Evolutionary conservation across 2,888 invertebrate species (phyloP), one percentile per base, ranked within the genome.

Genomic region (Pristionchus fissidentatus): DNA sequence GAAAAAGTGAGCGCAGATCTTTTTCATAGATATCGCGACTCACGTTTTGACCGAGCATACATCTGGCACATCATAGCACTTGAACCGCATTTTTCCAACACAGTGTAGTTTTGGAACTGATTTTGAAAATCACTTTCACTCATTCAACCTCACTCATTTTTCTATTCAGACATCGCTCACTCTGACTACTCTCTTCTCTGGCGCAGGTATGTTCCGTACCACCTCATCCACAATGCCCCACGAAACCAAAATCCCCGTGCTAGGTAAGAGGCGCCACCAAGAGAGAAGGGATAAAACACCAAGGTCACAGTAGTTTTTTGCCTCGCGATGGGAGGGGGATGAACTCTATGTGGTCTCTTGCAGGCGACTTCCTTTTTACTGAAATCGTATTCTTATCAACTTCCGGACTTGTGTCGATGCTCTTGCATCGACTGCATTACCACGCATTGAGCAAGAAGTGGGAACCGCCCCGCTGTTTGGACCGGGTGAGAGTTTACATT

Each of bases 131-230:
- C n/a, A n/a, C n/a, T n/a, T n/a, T n/a, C n/a, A n/a, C n/a, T n/a
- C n/a, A n/a, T n/a, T n/a, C n/a, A n/a, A n/a, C n/a, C n/a, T n/a
- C n/a, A n/a, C n/a, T n/a, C n/a, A 10, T 7, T 15, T 4, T n/a
- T 22, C n/a, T 10, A 32, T 43, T 4, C 43, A 73, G 70, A 73
- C 70, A n/a, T 43, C 70, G 0, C 70, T 73, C 0, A 41, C 70
- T 3, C 43, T 73, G 41, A 73, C 70, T 5, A 73, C 70, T 1
- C 70, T 73, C 38, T 73, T 73, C 70, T 73, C 70, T 15, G 41
- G n/a, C 3, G 70, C 75, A 29, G 46, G n/a, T 1, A 29, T 75
- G 8, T n/a, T 75, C 3, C 43, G 75, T 26, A 75, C 22, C 4
- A 29, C 46, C 0, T 75, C 75, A 19, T 75, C 75, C 15, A 26